Percentiles rank a stretch among this genome's conserved stretches.
Conservation (phyloP, 2,888 invertebrate genomes). For the Brachylomia viminalis region DNA sequence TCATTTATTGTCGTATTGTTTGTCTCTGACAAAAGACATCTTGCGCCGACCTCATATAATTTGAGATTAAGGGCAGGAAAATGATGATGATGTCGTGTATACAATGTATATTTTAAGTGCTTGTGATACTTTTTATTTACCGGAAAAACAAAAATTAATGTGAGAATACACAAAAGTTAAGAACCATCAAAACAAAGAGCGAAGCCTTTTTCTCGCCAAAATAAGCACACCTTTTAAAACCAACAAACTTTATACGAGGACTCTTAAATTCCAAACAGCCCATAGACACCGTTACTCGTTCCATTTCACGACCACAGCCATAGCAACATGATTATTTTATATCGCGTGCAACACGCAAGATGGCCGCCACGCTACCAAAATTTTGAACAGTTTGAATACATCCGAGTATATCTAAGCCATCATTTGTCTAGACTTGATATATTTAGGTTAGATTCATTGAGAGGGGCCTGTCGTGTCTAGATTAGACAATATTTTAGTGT, state of each 20-base stretch:
- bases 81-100: not conserved
- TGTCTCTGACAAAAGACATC: no score
- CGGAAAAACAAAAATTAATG: no score
- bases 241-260: slow-evolving; percentile 33
- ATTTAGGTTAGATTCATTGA: slow-evolving; percentile 36
- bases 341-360: slow-evolving; percentile 64
- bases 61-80: no score
- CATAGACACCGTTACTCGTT: slow-evolving; percentile 63
- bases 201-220: not conserved
- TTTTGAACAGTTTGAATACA: slow-evolving; percentile 39
- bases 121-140: not conserved
- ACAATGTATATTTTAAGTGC: not conserved
- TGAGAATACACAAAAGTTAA: not conserved
- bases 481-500: slow-evolving; percentile 33
- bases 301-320: slow-evolving; percentile 58
- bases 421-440: slow-evolving; percentile 56
- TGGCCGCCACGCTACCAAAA: slow-evolving; percentile 53
- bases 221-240: slow-evolving; percentile 29
- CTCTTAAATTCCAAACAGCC: slow-evolving; percentile 37
- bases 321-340: slow-evolving; percentile 50
- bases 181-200: not conserved
- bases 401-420: slow-evolving; percentile 45
- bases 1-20: not conserved
- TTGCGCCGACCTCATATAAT: no score
- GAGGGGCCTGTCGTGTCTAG: not conserved